These are phyloP conservation scores for Athalia rosae DNA, from an alignment of 2,888 invertebrate genomes.

Conservation along the genomic window DNA sequence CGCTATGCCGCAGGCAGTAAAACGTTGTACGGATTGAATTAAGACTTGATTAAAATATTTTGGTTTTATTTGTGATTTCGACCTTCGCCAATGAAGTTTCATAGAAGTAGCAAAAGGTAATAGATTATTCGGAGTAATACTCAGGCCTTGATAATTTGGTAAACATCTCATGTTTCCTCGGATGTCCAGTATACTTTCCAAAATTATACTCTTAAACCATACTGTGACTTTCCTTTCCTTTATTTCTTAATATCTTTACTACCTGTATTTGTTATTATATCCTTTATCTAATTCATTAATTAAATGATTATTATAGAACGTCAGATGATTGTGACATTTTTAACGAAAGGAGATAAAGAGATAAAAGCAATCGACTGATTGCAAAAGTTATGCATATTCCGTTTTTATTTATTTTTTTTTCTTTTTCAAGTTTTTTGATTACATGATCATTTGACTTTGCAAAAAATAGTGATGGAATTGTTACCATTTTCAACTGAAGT, in stretches of 20 bases:
- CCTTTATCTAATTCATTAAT: slow-evolving; percentile 52
- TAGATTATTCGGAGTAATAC: slow-evolving; percentile 24
- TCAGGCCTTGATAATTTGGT: neutral
- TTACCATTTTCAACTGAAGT: slow-evolving; percentile 35
- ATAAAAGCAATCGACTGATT: slow-evolving; percentile 32
- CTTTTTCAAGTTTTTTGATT: slow-evolving; percentile 10
- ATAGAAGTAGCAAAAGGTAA: neutral
- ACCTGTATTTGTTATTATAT: slow-evolving; percentile 54
- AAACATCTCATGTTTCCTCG: slow-evolving; percentile 31
- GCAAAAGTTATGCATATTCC: slow-evolving; percentile 21
- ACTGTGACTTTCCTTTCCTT: slow-evolving; percentile 52
- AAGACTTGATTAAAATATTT: slow-evolving; percentile 23
- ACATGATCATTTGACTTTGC: slow-evolving; percentile 19
- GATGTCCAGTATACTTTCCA: slow-evolving; percentile 68
- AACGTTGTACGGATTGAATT: neutral
- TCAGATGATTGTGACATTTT: slow-evolving; percentile 63
- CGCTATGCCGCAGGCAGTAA: neutral
- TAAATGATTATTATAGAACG: slow-evolving; percentile 52
- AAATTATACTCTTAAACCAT: slow-evolving; percentile 58
- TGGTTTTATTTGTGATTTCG: slow-evolving; percentile 13
- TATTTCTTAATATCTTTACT: slow-evolving; percentile 50
- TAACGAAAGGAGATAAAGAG: slow-evolving; percentile 46
- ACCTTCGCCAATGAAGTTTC: neutral
- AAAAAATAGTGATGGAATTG: slow-evolving; percentile 29
- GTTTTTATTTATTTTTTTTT: slow-evolving; percentile 2